Evolutionary conservation across 2,888 invertebrate species (phyloP).

Genomic region (Marasmarcha lunaedactyla): DNA sequence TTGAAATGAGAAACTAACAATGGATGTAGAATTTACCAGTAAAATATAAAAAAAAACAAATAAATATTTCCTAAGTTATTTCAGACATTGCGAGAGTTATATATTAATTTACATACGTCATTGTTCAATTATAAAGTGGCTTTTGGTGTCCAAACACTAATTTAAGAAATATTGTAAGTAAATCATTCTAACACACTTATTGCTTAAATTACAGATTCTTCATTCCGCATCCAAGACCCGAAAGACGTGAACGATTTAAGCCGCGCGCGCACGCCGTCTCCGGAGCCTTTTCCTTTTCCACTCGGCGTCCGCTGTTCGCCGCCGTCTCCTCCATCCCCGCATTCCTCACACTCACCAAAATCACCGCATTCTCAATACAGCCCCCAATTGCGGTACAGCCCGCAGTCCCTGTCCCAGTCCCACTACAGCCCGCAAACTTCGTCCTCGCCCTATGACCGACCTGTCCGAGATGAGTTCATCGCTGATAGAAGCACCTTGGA

Average conservation of each 20-base stretch:
- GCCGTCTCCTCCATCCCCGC: slow-evolving; percentile 10
- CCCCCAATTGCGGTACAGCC: not conserved
- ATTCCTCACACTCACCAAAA: slow-evolving; percentile 9
- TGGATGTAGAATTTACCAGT: no score
- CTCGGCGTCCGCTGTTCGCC: slow-evolving; percentile 16
- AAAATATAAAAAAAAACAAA: no score
- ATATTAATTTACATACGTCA: no score
- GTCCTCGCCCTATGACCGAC: slow-evolving; percentile 8
- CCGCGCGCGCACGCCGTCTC: not conserved
- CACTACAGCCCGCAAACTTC: slow-evolving; percentile 5
- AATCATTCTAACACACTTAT: no score
- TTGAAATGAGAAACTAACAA: no score
- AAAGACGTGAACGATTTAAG: not conserved
- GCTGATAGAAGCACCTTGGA: slow-evolving; percentile 23
- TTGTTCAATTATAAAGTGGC: not conserved
- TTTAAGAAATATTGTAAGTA: not conserved
- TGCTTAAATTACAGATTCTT: slow-evolving; percentile 2
- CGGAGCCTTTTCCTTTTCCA: slow-evolving; percentile 16
- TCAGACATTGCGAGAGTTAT: no score
- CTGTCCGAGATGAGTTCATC: slow-evolving; percentile 29
- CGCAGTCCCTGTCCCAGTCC: not conserved
- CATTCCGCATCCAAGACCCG: slow-evolving; percentile 4
- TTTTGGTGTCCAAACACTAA: not conserved
- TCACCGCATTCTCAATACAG: not conserved
- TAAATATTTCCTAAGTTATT: no score